phyloP scores from a whole-genome alignment of 2,113 vertebrate species.

The Cyrtonyx montezumae region DNA sequence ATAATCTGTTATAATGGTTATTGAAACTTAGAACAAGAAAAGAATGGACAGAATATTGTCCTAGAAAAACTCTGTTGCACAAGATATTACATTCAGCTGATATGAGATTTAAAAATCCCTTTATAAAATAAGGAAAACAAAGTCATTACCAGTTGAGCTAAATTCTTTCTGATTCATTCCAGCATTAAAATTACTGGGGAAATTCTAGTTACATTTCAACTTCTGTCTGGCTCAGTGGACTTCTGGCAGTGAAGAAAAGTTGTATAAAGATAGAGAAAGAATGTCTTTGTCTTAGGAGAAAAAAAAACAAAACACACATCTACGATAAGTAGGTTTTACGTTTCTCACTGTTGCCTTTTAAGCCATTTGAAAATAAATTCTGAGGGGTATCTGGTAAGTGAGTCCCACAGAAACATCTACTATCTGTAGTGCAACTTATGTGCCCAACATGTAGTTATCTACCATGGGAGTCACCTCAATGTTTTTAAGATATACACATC shows the following conservation, averaged over 20 bases:
- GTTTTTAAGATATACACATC: not conserved
- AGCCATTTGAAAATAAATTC: not conserved
- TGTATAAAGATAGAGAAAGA: not conserved
- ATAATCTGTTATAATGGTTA: not conserved
- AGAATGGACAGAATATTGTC: not conserved
- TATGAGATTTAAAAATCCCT: not conserved
- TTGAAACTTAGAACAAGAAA: not conserved
- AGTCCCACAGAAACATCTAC: not conserved
- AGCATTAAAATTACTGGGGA: not conserved
- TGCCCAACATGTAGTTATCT: not conserved
- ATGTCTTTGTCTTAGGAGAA: not conserved
- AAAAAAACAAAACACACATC: not conserved
- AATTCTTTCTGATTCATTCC: not conserved
- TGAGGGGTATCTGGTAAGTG: not conserved
- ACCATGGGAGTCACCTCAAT: not conserved
- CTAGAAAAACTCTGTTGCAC: not conserved
- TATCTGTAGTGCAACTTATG: not conserved
- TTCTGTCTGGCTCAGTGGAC: not conserved
- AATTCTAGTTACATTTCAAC: not conserved
- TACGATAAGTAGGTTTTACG: not conserved
- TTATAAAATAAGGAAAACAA: not conserved
- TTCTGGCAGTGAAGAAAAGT: not conserved
- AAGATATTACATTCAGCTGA: not conserved
- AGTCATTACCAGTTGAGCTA: not conserved
- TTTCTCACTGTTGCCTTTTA: not conserved